phyloP scores from a whole-genome alignment of 2,888 invertebrate genomes.

The Drosophila recens region DNA sequence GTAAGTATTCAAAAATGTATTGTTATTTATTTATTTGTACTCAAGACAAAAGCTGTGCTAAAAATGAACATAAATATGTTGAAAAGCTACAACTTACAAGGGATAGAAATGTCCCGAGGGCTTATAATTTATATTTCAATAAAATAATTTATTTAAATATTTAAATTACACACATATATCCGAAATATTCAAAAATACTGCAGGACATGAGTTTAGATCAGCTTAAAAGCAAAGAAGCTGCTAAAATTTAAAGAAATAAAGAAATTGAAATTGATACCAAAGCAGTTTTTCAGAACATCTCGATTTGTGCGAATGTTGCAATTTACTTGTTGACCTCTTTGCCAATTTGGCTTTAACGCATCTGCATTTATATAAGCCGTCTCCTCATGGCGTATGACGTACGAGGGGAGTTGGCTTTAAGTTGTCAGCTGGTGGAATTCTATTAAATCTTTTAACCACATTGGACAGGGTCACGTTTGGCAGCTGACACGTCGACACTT shows the following conservation, averaged over 20 bases:
- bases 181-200: no score
- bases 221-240: no score
- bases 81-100: no score
- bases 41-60: no score
- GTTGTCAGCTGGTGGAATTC: constrained; percentile 31
- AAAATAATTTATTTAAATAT: no score
- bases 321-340: constrained; percentile 19
- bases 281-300: constrained; percentile 9
- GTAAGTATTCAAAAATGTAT: no score
- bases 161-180: no score
- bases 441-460: constrained; percentile 68
- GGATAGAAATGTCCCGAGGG: no score
- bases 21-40: no score
- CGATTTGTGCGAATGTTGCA: constrained; percentile 17
- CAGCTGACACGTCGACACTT: constrained; percentile 63
- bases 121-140: no score
- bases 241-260: not conserved
- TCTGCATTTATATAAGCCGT: constrained; percentile 33
- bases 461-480: constrained; percentile 74
- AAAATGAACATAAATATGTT: no score
- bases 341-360: constrained; percentile 29
- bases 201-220: no score
- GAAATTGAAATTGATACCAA: not conserved
- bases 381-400: not conserved
- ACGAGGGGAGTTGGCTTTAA: constrained; percentile 14